Percentiles rank a stretch among this genome's conserved stretches.
These are phyloP conservation scores for Condylura cristata DNA, from an alignment of 2,113 vertebrate species.

Conservation along the genomic window DNA sequence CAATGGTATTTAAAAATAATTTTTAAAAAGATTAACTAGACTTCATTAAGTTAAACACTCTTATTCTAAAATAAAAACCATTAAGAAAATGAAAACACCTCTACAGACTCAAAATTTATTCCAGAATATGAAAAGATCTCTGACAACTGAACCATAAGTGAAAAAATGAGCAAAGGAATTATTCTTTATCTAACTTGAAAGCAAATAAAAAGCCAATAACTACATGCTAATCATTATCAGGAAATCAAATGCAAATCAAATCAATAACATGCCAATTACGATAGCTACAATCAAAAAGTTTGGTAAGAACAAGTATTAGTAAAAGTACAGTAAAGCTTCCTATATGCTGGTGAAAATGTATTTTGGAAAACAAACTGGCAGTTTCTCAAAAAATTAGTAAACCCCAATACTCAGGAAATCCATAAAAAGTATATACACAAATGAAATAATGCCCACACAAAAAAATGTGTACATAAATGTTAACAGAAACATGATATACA, in stretches of 20 bases:
- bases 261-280: neutral
- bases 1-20: neutral
- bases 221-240: neutral
- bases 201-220: neutral
- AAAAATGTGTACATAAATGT: neutral
- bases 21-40: neutral
- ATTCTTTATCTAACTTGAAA: neutral
- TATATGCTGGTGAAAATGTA: neutral
- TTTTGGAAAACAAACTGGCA: neutral
- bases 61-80: neutral
- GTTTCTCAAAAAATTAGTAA: neutral
- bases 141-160: neutral
- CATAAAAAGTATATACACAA: neutral
- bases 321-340: neutral
- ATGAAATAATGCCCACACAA: neutral
- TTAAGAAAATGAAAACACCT: neutral
- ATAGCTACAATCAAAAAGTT: constrained; percentile 6
- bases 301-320: neutral
- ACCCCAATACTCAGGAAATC: neutral
- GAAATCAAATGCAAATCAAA: neutral
- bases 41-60: neutral
- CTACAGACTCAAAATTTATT: neutral
- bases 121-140: neutral
- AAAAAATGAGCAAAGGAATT: neutral
- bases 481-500: neutral